A percentile compares a stretch with the other conserved stretches of the same genome.
phyloP scores from a whole-genome alignment of 1,140 invertebrate genomes.

The Pachypeltis micranthus region DNA sequence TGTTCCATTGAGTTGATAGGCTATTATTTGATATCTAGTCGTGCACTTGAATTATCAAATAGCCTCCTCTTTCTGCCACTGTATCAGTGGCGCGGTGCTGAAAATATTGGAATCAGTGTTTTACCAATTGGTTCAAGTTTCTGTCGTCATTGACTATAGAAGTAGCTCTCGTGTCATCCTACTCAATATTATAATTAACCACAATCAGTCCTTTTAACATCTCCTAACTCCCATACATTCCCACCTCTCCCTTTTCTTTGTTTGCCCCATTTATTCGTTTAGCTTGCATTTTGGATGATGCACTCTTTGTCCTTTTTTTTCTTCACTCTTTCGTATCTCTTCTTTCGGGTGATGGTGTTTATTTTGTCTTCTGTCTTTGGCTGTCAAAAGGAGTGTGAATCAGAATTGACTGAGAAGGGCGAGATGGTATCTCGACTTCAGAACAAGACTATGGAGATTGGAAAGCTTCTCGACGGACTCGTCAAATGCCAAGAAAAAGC shows the following conservation, averaged over 20 bases:
- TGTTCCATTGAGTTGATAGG: no score
- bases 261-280: not conserved
- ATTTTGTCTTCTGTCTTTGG: not conserved
- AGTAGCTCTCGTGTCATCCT: no score
- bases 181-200: no score
- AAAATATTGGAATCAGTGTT: no score
- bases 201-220: not conserved
- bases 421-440: constrained; percentile 81
- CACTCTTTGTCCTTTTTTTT: not conserved
- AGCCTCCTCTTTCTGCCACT: no score
- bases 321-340: constrained; percentile 2
- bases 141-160: no score
- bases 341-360: not conserved
- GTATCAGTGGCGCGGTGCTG: no score
- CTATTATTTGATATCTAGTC: no score
- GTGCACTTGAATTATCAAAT: no score
- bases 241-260: not conserved
- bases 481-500: constrained; percentile 51
- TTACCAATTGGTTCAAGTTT: no score
- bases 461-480: constrained; percentile 75
- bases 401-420: constrained; percentile 80
- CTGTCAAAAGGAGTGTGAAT: constrained; percentile 69
- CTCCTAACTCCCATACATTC: not conserved
- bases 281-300: not conserved
- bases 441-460: constrained; percentile 79